Evolutionary conservation across 2,113 vertebrate species (phyloP).

Genomic region (Hemiprocne comata): DNA sequence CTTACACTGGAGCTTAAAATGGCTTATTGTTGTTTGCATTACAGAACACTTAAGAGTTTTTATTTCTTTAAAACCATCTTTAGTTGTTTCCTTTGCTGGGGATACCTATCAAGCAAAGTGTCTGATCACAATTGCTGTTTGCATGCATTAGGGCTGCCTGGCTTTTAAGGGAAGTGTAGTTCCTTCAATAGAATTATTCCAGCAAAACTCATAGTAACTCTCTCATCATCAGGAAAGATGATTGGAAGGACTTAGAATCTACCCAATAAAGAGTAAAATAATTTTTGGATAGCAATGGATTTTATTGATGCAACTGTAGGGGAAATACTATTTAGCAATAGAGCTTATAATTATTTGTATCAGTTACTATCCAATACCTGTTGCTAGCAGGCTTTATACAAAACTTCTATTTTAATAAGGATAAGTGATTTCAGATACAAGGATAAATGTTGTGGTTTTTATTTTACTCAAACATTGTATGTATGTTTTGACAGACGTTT

Average conservation of each 20-base stretch:
- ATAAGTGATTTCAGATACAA: background rate
- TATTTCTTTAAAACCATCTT: slow-evolving; percentile 7
- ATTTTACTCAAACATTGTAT: background rate
- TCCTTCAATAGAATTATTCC: background rate
- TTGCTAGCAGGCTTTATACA: background rate
- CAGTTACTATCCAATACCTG: background rate
- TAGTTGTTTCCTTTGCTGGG: background rate
- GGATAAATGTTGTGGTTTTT: background rate
- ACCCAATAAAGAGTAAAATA: background rate
- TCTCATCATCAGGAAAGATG: background rate
- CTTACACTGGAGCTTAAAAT: background rate
- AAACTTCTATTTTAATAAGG: background rate
- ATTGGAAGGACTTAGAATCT: background rate
- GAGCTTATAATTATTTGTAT: background rate
- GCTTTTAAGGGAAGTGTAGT: background rate
- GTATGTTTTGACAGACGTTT: background rate
- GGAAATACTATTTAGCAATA: background rate
- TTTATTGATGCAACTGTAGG: background rate
- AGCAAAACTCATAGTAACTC: background rate
- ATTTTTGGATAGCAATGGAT: background rate
- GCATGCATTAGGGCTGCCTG: slow-evolving; percentile 2
- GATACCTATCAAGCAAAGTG: background rate
- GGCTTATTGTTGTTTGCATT: background rate
- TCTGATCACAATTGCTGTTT: background rate
- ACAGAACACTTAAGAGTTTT: background rate